phyloP scores from a whole-genome alignment of 1,140 invertebrate genomes.

The Macrobrachium rosenbergii region DNA sequence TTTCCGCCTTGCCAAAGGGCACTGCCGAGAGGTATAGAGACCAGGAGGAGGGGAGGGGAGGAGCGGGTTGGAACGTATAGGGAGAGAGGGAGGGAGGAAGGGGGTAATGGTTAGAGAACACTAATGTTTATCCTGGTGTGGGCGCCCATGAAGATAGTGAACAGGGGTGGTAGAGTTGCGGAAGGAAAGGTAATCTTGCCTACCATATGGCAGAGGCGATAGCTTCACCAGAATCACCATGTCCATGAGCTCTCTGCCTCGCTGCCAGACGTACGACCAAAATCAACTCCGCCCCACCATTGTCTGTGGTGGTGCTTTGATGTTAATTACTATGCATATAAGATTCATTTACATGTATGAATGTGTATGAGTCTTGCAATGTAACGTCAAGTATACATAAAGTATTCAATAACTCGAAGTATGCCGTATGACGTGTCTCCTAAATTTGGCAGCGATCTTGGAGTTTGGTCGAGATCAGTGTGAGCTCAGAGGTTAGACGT shows the following conservation, averaged over 20 bases:
- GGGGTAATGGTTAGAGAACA: not conserved
- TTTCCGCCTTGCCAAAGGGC: not conserved
- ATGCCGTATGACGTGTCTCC: constrained; percentile 14
- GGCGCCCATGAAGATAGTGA: constrained; percentile 10
- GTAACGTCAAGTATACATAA: not conserved
- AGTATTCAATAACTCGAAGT: no score
- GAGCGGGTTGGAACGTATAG: not conserved
- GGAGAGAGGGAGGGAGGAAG: not conserved
- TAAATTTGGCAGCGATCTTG: not conserved
- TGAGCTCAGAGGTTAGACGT: constrained; percentile 37
- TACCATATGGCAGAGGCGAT: constrained; percentile 48
- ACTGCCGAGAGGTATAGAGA: not conserved
- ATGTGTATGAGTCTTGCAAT: not conserved
- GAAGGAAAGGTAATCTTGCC: constrained; percentile 41
- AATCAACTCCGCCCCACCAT: not conserved
- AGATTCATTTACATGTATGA: not conserved
- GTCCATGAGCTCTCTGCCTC: constrained; percentile 11
- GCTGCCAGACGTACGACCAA: constrained; percentile 26
- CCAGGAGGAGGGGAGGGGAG: not conserved
- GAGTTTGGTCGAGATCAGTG: constrained; percentile 34
- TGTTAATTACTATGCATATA: not conserved
- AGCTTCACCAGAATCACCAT: constrained; percentile 18
- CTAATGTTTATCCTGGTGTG: not conserved
- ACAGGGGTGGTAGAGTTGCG: constrained; percentile 16
- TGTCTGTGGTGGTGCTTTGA: not conserved